Evolutionary conservation across 2,797 vertebrate genomes (phyloP).

Genomic region (Salmo trutta): DNA sequence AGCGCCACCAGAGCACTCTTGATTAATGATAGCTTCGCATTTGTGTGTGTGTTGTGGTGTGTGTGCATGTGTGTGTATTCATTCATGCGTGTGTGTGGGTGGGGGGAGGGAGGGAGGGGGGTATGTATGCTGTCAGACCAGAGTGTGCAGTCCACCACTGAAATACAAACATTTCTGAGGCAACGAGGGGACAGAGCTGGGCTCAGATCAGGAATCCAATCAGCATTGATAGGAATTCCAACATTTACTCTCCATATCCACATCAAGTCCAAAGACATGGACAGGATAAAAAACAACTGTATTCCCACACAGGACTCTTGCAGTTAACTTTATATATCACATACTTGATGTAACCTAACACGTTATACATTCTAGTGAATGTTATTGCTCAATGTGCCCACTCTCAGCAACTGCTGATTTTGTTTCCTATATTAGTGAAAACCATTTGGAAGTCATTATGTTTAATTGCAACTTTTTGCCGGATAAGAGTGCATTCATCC

Average conservation of each 20-base stretch:
- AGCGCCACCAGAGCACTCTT: neutral
- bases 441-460: neutral
- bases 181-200: neutral
- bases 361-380: neutral
- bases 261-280: too few species aligned
- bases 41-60: slow-evolving; percentile 10
- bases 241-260: too few species aligned
- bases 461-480: slow-evolving; percentile 16
- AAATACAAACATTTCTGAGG: neutral
- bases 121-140: neutral
- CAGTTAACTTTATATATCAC: too few species aligned
- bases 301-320: too few species aligned
- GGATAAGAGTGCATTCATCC: neutral
- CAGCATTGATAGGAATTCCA: neutral
- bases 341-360: too few species aligned
- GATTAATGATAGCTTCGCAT: slow-evolving; percentile 22
- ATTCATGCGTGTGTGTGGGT: slow-evolving; percentile 2
- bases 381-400: neutral
- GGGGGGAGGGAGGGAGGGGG: too few species aligned
- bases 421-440: neutral
- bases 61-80: slow-evolving; percentile 5
- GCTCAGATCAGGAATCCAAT: neutral
- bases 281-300: too few species aligned
- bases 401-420: neutral
- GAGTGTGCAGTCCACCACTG: neutral